These are phyloP conservation scores for Rhynchonycteris naso DNA, from an alignment of 2,797 vertebrate genomes.

Conservation along the genomic window DNA sequence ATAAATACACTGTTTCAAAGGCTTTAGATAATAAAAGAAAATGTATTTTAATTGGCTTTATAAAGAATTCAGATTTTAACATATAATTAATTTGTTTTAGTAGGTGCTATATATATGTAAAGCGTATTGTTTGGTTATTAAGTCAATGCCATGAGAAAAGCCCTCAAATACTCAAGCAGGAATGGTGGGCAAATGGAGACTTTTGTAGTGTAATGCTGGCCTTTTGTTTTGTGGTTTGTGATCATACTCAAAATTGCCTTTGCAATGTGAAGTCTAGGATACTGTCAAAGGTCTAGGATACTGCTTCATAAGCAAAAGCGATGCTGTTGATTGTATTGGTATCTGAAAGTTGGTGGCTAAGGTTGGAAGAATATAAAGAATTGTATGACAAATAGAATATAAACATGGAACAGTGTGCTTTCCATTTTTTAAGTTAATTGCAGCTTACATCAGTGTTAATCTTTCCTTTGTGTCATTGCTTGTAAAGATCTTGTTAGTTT, in stretches of 20 bases:
- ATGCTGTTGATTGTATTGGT: neutral
- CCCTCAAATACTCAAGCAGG: neutral
- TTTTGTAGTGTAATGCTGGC: neutral
- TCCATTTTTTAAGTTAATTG: constrained; percentile 72
- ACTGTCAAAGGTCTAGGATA: neutral
- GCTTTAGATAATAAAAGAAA: constrained; percentile 22
- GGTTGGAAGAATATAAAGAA: constrained; percentile 50
- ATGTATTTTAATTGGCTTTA: neutral
- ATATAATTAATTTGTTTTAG: neutral
- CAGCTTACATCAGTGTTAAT: constrained; percentile 55
- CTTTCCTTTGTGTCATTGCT: constrained; percentile 65
- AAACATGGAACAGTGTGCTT: constrained; percentile 56
- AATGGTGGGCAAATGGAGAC: neutral
- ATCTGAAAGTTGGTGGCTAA: neutral
- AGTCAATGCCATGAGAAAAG: neutral
- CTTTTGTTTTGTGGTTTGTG: constrained; percentile 20
- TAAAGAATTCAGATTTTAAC: neutral
- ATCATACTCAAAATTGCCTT: neutral
- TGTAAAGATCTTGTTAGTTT: constrained; percentile 65
- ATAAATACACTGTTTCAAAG: neutral
- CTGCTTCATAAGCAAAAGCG: neutral
- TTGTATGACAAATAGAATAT: constrained; percentile 62
- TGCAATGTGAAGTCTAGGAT: neutral
- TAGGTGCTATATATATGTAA: neutral
- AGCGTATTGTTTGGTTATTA: neutral